phyloP scores from a whole-genome alignment of 1,140 invertebrate genomes.

The Drosophila prosaltans region DNA sequence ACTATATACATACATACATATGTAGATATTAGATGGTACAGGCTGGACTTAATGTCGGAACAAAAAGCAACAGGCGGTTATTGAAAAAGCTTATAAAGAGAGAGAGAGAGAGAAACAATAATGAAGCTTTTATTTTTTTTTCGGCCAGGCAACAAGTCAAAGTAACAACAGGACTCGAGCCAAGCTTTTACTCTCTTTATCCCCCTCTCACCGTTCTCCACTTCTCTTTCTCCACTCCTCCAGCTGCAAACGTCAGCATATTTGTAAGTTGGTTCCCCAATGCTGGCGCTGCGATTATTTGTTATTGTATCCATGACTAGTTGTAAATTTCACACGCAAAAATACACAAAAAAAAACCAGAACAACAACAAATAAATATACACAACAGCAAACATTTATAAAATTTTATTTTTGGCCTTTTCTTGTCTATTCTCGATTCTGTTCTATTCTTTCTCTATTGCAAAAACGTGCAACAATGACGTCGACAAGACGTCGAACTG shows the following conservation, averaged over 20 bases:
- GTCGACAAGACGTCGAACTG: conserved; percentile 40
- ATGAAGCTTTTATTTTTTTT: conserved; percentile 26
- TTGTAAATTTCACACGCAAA: conserved; percentile 59
- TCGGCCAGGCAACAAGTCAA: conserved; percentile 49
- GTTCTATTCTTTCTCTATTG: conserved; percentile 64
- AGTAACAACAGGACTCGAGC: conserved; percentile 36
- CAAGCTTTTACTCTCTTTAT: conserved; percentile 9
- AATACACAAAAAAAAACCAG: conserved; percentile 36
- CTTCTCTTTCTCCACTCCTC: no score
- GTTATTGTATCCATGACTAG: conserved; percentile 34
- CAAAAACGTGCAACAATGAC: conserved; percentile 80
- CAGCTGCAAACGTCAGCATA: background rate
- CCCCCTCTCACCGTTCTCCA: no score
- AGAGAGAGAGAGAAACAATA: conserved; percentile 29
- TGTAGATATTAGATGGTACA: no score
- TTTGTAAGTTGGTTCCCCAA: background rate
- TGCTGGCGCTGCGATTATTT: conserved; percentile 37
- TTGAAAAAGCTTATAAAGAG: conserved; percentile 4
- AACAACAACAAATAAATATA: conserved; percentile 46
- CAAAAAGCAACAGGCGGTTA: conserved; percentile 9
- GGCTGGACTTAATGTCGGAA: background rate
- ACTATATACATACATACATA: no score
- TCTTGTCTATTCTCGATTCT: conserved; percentile 11
- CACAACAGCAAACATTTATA: conserved; percentile 11
- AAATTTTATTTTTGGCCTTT: conserved; percentile 18